Evolutionary conservation across 2,888 invertebrate genomes (phyloP).

Genomic region (Polia nebulosa): DNA sequence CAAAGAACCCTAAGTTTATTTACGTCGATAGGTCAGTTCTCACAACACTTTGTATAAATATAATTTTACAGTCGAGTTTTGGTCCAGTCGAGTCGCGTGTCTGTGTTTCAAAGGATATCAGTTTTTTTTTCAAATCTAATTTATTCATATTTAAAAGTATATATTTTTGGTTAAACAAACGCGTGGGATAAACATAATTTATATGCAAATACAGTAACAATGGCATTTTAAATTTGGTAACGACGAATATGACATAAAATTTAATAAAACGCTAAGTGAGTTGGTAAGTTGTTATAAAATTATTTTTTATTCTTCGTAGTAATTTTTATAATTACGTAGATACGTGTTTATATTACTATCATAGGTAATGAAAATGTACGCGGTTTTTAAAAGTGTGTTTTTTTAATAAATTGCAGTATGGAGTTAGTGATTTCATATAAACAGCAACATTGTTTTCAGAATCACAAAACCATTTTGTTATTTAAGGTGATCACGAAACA

Average conservation of each 20-base stretch:
- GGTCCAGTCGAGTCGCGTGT: conserved; percentile 13
- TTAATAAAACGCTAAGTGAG: background rate
- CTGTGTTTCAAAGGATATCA: background rate
- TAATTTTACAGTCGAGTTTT: background rate
- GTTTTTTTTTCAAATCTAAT: background rate
- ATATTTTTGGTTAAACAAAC: background rate
- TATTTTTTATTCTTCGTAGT: background rate
- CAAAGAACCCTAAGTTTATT: background rate
- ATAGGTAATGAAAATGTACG: too few species aligned
- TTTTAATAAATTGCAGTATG: too few species aligned
- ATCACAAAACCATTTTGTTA: background rate
- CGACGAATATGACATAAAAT: too few species aligned
- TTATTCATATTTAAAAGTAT: background rate
- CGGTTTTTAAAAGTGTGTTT: too few species aligned
- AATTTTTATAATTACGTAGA: too few species aligned
- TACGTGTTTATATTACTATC: too few species aligned
- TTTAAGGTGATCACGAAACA: too few species aligned
- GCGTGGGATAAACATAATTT: background rate
- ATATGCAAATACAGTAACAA: background rate
- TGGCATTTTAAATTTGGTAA: background rate
- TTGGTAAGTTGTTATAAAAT: background rate
- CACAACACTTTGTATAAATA: conserved; percentile 18
- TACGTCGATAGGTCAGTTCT: background rate
- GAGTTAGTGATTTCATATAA: too few species aligned
- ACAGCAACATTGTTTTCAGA: background rate